Evolutionary conservation across 2,888 invertebrate genomes (phyloP).

Genomic region (Euzophera pinguis): DNA sequence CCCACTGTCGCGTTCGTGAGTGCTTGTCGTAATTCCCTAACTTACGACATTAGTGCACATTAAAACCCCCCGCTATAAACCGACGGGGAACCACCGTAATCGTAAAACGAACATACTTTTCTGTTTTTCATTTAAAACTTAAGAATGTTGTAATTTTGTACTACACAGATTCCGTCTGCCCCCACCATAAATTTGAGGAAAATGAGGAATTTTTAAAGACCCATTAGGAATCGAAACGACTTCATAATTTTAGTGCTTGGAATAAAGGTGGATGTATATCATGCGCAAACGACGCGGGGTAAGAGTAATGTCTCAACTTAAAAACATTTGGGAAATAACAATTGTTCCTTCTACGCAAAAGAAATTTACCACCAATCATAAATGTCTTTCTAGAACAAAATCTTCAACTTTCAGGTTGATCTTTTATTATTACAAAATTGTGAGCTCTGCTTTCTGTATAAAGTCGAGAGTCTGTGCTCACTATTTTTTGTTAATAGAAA

Average conservation of each 20-base stretch:
- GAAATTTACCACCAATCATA: too few species aligned
- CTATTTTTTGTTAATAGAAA: too few species aligned
- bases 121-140: conserved; percentile 10
- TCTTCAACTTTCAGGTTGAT: too few species aligned
- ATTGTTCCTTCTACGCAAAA: too few species aligned
- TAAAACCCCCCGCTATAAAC: conserved; percentile 27
- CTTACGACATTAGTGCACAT: conserved; percentile 29
- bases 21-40: conserved; percentile 32
- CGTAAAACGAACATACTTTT: conserved; percentile 10
- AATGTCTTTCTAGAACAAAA: too few species aligned
- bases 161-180: conserved; percentile 9
- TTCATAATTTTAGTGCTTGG: conserved; percentile 7
- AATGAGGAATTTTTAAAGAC: conserved; percentile 12
- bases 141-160: conserved; percentile 9
- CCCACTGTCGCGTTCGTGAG: conserved; percentile 23
- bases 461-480: too few species aligned
- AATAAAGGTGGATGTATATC: not conserved
- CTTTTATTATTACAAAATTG: too few species aligned
- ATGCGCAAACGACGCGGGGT: not conserved
- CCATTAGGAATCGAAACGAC: conserved; percentile 7
- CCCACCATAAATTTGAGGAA: conserved; percentile 12
- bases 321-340: not conserved
- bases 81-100: not conserved
- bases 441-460: too few species aligned
- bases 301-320: not conserved